Percentiles rank a stretch among this genome's conserved stretches.
Conservation (phyloP, 35 echinoderm and acorn worm genomes). For the Amphiura filiformis region DNA sequence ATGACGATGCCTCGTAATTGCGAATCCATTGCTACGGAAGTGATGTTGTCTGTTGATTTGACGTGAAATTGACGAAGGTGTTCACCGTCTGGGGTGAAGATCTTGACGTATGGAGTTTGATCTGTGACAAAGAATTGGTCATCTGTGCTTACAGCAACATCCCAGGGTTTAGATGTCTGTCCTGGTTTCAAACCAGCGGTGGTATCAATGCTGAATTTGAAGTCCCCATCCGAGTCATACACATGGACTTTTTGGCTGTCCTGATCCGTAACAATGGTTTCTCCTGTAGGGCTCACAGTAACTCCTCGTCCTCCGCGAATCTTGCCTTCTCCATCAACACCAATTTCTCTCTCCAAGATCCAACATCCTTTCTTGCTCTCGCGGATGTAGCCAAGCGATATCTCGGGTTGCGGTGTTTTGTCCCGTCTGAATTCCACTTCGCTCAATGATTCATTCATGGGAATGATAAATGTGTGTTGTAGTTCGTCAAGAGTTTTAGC, state of each 20-base stretch:
- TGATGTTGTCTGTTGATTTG: not conserved
- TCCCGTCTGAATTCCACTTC: not conserved
- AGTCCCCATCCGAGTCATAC: not conserved
- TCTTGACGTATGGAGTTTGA: not conserved
- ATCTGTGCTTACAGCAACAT: not conserved
- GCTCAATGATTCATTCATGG: not conserved
- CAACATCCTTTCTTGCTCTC: not conserved
- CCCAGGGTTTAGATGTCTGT: not conserved
- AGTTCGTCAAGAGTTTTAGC: not conserved
- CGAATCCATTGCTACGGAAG: not conserved
- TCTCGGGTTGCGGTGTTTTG: not conserved
- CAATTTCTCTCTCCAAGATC: not conserved
- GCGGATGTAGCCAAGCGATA: not conserved
- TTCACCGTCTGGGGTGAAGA: not conserved
- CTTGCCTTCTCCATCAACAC: not conserved
- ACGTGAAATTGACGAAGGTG: not conserved
- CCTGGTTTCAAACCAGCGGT: not conserved
- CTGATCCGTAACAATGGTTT: not conserved
- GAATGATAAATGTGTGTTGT: not conserved
- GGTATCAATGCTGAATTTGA: not conserved
- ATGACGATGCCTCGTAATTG: not conserved
- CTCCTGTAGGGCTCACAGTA: not conserved
- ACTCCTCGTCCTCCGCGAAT: not conserved
- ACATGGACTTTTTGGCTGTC: not conserved
- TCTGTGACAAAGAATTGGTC: not conserved